phyloP scores from a whole-genome alignment of 2,888 invertebrate species.

The Trimorus sp. region DNA sequence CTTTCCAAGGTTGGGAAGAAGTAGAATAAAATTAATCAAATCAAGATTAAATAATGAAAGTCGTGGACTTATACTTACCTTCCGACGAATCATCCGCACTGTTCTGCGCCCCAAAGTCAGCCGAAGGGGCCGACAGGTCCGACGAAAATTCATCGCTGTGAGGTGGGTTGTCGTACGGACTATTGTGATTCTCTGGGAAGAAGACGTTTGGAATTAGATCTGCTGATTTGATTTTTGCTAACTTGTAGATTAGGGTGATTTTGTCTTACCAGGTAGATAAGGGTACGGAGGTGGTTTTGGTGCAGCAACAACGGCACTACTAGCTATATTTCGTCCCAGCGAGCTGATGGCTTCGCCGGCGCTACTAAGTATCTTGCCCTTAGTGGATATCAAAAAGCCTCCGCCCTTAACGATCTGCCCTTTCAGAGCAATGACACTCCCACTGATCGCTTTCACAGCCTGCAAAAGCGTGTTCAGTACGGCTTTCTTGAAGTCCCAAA shows the following conservation, averaged over 20 bases:
- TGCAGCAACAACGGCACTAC: constrained; percentile 86
- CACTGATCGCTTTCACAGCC: constrained; percentile 93
- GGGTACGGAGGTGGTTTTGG: constrained; percentile 65
- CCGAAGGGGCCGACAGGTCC: constrained; percentile 52
- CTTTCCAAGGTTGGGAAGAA: too few species aligned
- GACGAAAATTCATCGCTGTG: constrained; percentile 70
- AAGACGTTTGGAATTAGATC: too few species aligned
- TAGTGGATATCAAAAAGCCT: constrained; percentile 86
- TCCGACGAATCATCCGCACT: constrained; percentile 58
- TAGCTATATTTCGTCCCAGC: constrained; percentile 90
- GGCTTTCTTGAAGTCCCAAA: constrained; percentile 91
- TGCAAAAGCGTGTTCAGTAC: constrained; percentile 91
- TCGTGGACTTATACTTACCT: constrained; percentile 33
- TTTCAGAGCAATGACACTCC: constrained; percentile 93
- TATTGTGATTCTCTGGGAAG: constrained; percentile 64
- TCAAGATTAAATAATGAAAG: too few species aligned
- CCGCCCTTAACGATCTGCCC: constrained; percentile 93
- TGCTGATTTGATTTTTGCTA: too few species aligned
- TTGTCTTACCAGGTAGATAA: constrained; percentile 57
- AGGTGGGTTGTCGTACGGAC: constrained; percentile 73
- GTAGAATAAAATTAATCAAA: too few species aligned
- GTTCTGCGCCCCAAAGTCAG: constrained; percentile 45
- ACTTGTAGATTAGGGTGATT: too few species aligned
- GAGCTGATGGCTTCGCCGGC: constrained; percentile 91
- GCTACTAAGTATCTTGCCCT: constrained; percentile 87